Evolutionary conservation across 2,888 invertebrate genomes (phyloP).

Genomic region (Phlogophora meticulosa): DNA sequence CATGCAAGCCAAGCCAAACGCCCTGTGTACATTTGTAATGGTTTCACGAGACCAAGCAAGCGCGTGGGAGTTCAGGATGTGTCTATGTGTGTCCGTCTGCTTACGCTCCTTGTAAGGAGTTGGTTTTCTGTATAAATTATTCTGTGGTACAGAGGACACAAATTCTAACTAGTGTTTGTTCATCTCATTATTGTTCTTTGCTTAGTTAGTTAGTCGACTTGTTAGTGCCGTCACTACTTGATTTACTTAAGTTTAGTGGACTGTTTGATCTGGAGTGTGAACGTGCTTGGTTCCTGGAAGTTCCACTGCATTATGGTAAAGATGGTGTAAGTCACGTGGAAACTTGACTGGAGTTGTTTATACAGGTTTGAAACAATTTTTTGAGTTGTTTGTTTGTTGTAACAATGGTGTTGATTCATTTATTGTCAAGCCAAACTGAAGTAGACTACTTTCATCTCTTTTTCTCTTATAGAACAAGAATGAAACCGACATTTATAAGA

Average conservation of each 20-base stretch:
- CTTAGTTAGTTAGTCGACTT: slow-evolving; percentile 63
- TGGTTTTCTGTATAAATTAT: slow-evolving; percentile 16
- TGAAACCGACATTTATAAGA: too few species aligned
- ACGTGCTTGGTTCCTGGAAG: slow-evolving; percentile 1
- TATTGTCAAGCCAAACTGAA: too few species aligned
- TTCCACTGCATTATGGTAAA: background rate
- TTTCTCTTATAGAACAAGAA: too few species aligned
- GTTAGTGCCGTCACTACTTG: slow-evolving; percentile 56
- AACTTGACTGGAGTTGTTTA: background rate
- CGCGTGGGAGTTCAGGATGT: too few species aligned
- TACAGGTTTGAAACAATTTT: too few species aligned
- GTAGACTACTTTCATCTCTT: too few species aligned
- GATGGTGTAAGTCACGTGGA: background rate
- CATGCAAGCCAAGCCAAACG: too few species aligned
- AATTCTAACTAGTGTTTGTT: slow-evolving; percentile 64
- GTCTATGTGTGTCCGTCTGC: too few species aligned
- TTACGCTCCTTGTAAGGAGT: background rate
- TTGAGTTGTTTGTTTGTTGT: too few species aligned
- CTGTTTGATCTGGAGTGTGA: slow-evolving; percentile 53
- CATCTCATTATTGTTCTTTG: slow-evolving; percentile 65
- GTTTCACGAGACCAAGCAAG: too few species aligned
- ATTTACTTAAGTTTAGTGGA: slow-evolving; percentile 65
- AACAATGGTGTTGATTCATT: too few species aligned
- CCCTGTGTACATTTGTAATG: too few species aligned
- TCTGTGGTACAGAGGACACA: slow-evolving; percentile 18